A percentile compares a stretch with the other conserved stretches of the same genome.
Evolutionary conservation across 2,888 invertebrate genomes (phyloP).

Genomic region (Trachelus iudaicus): DNA sequence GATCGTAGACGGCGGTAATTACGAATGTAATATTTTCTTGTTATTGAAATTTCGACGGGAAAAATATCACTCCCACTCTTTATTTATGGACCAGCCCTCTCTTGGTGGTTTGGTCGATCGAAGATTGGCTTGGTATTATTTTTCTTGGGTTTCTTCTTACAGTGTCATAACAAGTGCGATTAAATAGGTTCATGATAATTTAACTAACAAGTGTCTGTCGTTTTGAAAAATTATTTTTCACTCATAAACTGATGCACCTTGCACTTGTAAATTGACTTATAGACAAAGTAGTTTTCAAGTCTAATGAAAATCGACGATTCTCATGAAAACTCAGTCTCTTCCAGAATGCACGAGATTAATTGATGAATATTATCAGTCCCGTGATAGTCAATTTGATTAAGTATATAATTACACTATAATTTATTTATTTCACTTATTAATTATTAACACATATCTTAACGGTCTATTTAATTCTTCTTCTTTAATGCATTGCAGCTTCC

Average conservation of each 20-base stretch:
- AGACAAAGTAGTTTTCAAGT: neutral
- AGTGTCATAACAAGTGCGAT: neutral
- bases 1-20: neutral
- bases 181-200: neutral
- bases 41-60: neutral
- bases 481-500: neutral
- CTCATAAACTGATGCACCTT: neutral
- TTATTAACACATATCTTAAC: neutral
- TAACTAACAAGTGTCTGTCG: neutral
- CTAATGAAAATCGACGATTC: neutral
- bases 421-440: neutral
- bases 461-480: neutral
- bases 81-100: neutral
- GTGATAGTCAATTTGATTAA: neutral
- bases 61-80: neutral
- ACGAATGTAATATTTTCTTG: neutral
- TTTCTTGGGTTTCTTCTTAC: neutral
- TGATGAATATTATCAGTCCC: neutral
- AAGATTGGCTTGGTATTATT: neutral
- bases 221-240: neutral
- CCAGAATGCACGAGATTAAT: neutral
- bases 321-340: neutral
- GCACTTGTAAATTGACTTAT: neutral
- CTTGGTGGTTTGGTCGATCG: neutral
- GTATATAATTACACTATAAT: neutral